Conservation (phyloP, 2,888 invertebrate genomes). For the Hypolimnas misippus region DNA sequence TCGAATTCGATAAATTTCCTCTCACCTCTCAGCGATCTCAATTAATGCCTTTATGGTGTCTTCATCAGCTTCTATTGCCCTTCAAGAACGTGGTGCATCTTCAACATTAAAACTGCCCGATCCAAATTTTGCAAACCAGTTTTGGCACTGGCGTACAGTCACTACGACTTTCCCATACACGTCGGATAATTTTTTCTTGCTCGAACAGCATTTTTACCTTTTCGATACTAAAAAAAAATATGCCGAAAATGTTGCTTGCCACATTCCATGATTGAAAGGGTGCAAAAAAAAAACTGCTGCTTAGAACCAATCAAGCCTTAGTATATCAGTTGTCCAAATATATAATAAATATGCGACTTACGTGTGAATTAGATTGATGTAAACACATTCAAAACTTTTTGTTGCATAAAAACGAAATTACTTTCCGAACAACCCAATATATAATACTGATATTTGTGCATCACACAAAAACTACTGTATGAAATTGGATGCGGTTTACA, state of each 20-base stretch:
- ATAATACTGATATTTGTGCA: too few species aligned
- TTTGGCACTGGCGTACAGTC: conserved; percentile 37
- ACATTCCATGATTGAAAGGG: conserved; percentile 41
- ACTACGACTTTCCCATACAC: not conserved
- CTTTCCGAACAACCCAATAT: too few species aligned
- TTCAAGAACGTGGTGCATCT: conserved; percentile 43
- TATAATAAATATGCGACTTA: conserved; percentile 8
- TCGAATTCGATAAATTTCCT: conserved; percentile 8
- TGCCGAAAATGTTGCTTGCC: conserved; percentile 35
- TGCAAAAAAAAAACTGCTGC: conserved; percentile 44
- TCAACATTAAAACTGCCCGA: conserved; percentile 44
- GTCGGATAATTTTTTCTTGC: conserved; percentile 5
- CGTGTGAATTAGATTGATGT: too few species aligned
- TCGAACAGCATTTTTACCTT: conserved; percentile 12
- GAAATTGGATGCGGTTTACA: too few species aligned
- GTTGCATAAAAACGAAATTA: too few species aligned
- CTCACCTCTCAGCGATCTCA: conserved; percentile 6
- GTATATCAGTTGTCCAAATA: conserved; percentile 31
- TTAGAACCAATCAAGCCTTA: conserved; percentile 40
- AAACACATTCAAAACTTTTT: too few species aligned
- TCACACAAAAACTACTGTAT: too few species aligned
- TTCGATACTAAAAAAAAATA: conserved; percentile 17
- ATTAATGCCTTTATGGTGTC: conserved; percentile 12
- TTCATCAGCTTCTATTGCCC: conserved; percentile 33
- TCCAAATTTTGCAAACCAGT: conserved; percentile 45